Evolutionary conservation across 2,888 invertebrate genomes (phyloP).

Genomic region (Drosophila dives): DNA sequence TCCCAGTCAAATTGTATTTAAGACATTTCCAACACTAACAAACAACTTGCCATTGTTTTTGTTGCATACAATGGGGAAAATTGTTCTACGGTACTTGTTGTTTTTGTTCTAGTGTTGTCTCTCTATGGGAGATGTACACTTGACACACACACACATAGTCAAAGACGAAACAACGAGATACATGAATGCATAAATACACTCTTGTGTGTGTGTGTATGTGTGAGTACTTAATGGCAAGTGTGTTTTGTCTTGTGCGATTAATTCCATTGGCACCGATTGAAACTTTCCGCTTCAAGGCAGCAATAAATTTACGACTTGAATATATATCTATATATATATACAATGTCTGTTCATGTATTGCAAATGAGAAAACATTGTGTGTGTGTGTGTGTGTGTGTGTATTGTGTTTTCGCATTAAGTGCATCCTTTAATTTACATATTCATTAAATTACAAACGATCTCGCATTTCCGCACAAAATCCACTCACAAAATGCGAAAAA

Average conservation of each 20-base stretch:
- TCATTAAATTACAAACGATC: constrained; percentile 75
- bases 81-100: constrained; percentile 42
- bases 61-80: constrained; percentile 37
- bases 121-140: constrained; percentile 42
- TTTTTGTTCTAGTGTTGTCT: constrained; percentile 53
- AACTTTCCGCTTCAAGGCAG: constrained; percentile 75
- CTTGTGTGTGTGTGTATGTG: constrained; percentile 21
- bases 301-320: constrained; percentile 72
- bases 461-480: constrained; percentile 61
- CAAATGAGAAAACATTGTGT: constrained; percentile 32
- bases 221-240: constrained; percentile 58
- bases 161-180: constrained; percentile 43
- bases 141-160: constrained; percentile 36
- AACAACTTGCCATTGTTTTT: constrained; percentile 32
- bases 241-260: constrained; percentile 68
- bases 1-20: constrained; percentile 47
- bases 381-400: constrained; percentile 16
- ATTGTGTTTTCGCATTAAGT: constrained; percentile 62
- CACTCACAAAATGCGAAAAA: constrained; percentile 46
- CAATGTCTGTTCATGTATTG: constrained; percentile 32
- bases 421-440: constrained; percentile 79
- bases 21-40: constrained; percentile 29
- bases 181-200: constrained; percentile 62
- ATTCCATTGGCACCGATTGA: constrained; percentile 80
- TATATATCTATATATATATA: constrained; percentile 13